phyloP scores from a whole-genome alignment of 2,113 vertebrate species.

The Paracanthobrama guichenoti region DNA sequence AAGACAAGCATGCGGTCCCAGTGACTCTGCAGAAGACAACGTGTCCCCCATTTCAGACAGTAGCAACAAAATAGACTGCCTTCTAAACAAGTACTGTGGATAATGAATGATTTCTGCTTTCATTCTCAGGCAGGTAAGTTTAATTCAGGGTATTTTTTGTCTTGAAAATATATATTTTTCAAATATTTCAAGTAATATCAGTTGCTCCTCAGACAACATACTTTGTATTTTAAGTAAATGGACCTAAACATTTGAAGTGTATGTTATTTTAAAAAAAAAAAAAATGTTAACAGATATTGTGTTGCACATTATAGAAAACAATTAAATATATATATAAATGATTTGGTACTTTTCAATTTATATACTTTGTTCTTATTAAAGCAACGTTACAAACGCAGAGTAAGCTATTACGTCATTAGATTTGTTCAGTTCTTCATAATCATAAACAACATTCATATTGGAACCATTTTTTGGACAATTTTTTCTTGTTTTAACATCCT shows the following conservation, averaged over 20 bases:
- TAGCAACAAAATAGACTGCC: slow-evolving; percentile 41
- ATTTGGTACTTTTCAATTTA: no score
- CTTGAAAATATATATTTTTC: background rate
- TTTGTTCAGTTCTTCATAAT: no score
- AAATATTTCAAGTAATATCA: background rate
- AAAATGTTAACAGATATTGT: no score
- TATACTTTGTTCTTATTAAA: background rate
- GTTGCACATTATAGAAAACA: no score
- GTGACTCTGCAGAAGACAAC: slow-evolving; percentile 64
- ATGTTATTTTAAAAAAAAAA: no score
- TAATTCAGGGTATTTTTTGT: slow-evolving; percentile 29
- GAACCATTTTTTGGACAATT: background rate
- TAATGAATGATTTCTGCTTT: slow-evolving; percentile 61
- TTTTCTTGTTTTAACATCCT: background rate
- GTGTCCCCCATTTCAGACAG: slow-evolving; percentile 58
- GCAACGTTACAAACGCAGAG: background rate
- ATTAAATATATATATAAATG: no score
- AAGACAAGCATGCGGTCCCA: slow-evolving; percentile 61
- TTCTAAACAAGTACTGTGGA: slow-evolving; percentile 52
- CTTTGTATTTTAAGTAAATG: no score
- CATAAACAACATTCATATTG: no score
- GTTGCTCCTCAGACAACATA: no score
- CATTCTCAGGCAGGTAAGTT: slow-evolving; percentile 65
- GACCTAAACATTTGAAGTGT: no score
- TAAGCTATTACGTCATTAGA: no score